phyloP scores from a whole-genome alignment of 2,113 vertebrate genomes.

The Oenanthe oenanthe region DNA sequence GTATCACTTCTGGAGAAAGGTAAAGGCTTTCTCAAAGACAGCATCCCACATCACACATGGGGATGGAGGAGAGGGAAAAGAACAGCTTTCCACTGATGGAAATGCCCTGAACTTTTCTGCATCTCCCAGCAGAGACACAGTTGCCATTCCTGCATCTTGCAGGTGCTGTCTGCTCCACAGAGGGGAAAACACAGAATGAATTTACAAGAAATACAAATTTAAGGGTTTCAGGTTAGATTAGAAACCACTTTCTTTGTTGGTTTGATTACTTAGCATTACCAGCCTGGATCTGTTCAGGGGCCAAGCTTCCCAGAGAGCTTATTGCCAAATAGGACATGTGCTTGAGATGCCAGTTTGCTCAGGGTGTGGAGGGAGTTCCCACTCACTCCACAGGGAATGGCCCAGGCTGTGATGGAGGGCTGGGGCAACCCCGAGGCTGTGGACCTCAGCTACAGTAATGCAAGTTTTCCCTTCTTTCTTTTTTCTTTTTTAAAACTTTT shows the following conservation, averaged over 20 bases:
- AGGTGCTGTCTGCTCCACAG: neutral
- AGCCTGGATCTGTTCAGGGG: neutral
- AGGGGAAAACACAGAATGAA: neutral
- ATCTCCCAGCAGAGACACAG: neutral
- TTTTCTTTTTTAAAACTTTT: neutral
- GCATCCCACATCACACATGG: rapidly evolving
- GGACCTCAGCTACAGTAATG: neutral
- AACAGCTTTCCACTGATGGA: neutral
- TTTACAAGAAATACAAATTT: neutral
- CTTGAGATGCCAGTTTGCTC: neutral
- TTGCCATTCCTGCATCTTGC: neutral
- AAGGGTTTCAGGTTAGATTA: neutral
- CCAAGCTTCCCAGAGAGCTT: neutral
- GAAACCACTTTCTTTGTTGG: neutral
- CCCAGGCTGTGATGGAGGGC: neutral
- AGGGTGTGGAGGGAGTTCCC: neutral
- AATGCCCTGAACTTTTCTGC: neutral
- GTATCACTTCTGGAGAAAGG: neutral
- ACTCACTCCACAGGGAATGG: neutral
- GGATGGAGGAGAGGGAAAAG: neutral
- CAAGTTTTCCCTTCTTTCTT: neutral
- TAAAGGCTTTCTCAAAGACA: neutral
- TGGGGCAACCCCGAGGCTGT: neutral
- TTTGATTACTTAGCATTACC: neutral
- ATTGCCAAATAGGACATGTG: neutral